Conservation (phyloP, 2,797 vertebrate species). For the Cirrhinus mrigala region DNA sequence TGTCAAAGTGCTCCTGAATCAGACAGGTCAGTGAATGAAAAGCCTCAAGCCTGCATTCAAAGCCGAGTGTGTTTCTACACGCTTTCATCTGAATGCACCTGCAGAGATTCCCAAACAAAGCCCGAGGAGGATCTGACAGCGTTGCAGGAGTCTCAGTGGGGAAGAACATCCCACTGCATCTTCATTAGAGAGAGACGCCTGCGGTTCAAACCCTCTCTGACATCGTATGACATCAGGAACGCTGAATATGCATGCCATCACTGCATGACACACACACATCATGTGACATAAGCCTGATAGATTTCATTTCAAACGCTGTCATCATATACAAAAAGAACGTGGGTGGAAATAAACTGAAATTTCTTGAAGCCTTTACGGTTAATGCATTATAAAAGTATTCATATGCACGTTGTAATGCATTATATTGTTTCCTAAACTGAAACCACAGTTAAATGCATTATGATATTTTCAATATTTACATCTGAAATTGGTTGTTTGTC, state of each 20-base stretch:
- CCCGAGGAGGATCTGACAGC: not conserved
- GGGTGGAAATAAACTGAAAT: not conserved
- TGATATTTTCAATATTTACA: not conserved
- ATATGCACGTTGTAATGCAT: not conserved
- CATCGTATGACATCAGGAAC: not conserved
- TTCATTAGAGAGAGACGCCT: slow-evolving; percentile 27
- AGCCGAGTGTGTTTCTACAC: not conserved
- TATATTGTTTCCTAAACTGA: not conserved
- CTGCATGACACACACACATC: not conserved
- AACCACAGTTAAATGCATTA: not conserved
- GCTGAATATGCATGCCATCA: slow-evolving; percentile 1
- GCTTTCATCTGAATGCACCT: not conserved
- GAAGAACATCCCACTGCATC: not conserved
- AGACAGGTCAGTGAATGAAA: not conserved
- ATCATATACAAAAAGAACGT: not conserved
- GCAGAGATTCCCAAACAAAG: not conserved
- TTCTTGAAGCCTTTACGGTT: not conserved
- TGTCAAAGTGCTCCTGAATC: not conserved
- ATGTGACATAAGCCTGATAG: not conserved
- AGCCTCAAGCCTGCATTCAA: not conserved
- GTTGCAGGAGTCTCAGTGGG: not conserved
- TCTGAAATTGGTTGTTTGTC: not conserved
- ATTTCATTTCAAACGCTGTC: not conserved
- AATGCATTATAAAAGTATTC: not conserved
- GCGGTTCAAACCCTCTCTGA: slow-evolving; percentile 10